Percentiles rank a stretch among this genome's conserved stretches.
Conservation (phyloP, 2,888 invertebrate species). For the Sphecodes monilicornis region DNA sequence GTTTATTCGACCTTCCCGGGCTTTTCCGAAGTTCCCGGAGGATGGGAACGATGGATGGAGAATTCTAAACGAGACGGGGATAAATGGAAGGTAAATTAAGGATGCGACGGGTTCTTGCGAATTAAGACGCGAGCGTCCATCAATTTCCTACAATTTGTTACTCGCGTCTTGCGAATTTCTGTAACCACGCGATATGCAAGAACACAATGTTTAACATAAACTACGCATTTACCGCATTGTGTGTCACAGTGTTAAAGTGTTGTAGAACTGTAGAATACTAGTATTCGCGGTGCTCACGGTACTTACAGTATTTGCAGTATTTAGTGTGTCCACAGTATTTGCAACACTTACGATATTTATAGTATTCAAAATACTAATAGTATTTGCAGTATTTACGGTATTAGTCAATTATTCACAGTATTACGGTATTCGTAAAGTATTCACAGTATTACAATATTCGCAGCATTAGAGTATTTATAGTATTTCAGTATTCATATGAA, state of each 20-base stretch:
- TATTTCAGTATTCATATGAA: no score
- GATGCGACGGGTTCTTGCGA: conserved; percentile 7
- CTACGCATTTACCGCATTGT: background rate
- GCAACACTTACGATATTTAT: no score
- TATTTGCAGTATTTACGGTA: no score
- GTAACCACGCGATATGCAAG: background rate
- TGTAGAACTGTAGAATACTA: no score
- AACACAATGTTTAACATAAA: background rate
- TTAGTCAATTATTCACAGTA: no score
- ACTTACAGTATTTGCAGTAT: background rate
- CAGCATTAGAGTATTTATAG: no score
- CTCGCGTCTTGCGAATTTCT: background rate
- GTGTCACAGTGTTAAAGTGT: background rate
- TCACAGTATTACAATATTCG: no score
- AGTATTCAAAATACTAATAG: no score
- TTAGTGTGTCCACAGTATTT: no score
- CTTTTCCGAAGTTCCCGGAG: background rate
- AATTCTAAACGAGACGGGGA: conserved; percentile 23
- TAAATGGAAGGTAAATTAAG: conserved; percentile 29
- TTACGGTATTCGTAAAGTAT: no score
- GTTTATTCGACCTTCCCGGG: background rate
- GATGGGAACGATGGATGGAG: conserved; percentile 13
- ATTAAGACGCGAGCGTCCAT: background rate
- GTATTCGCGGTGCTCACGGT: background rate
- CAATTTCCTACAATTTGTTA: conserved; percentile 26